A percentile compares a stretch with the other conserved stretches of the same genome.
These are phyloP conservation scores for Bambusicola thoracicus DNA, from an alignment of 2,113 vertebrate species.

Conservation along the genomic window DNA sequence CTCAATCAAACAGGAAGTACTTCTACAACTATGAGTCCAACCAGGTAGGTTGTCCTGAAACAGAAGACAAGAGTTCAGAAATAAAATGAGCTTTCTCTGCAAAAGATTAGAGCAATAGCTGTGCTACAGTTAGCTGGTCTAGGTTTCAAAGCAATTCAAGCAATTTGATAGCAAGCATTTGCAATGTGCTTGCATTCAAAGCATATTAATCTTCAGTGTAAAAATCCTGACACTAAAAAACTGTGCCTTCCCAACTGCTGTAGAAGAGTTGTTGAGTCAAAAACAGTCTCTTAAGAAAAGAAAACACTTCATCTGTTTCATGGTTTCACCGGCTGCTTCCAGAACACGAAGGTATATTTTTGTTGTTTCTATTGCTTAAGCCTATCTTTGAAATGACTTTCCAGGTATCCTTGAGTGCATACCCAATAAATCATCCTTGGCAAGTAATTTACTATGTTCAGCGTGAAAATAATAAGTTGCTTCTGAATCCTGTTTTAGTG, in stretches of 20 bases:
- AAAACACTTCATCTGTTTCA: fast-evolving
- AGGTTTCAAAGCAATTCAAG: not conserved
- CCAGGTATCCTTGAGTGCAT: not conserved
- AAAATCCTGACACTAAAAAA: not conserved
- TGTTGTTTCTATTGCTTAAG: not conserved
- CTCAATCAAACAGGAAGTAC: not conserved
- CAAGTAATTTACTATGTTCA: not conserved
- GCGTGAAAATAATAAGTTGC: not conserved
- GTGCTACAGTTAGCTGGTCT: not conserved
- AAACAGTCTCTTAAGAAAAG: not conserved
- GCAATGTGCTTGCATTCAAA: not conserved
- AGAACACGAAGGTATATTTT: not conserved
- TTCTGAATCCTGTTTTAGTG: not conserved
- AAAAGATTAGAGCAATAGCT: not conserved
- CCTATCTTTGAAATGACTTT: not conserved
- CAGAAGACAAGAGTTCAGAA: not conserved
- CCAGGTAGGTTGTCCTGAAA: not conserved
- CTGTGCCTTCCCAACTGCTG: not conserved
- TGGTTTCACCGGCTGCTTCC: not conserved
- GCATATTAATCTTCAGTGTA: not conserved
- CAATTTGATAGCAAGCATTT: not conserved
- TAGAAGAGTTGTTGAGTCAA: not conserved
- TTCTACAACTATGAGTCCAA: not conserved
- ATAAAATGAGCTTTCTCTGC: not conserved
- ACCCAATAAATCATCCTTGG: not conserved